Base-by-base conservation (phyloP, 2,888 invertebrate genomes). In the Hypena proboscidalis region DNA sequence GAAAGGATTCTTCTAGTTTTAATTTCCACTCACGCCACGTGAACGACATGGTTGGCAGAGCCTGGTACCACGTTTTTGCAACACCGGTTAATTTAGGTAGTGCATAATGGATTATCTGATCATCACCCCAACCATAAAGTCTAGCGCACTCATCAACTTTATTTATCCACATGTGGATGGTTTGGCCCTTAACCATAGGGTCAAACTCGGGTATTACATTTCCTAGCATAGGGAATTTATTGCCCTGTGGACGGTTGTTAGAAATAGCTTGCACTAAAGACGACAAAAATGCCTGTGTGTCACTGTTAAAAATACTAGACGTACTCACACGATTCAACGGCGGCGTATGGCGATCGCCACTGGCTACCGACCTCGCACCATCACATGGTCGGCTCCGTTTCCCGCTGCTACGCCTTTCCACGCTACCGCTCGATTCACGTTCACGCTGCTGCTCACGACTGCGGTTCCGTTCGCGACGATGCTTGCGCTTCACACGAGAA, bases 1-100 rank as follows among this genome's bases (percentile, higher is more conserved):
- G n/a, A n/a, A n/a, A n/a, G n/a, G n/a, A n/a, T n/a, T n/a, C n/a
- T n/a, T 40, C 5, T 9, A 45, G 10, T 26, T 45, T 45, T 4
- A 7, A 11, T 22, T 54, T 39, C 54, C 49, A 54, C 21, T 49
- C 54, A 2, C 13, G 4, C 54, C 54, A 54, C 0, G 48, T 34
- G 40, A 43, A 49, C 9, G 31, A 31, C 30, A 49, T 27, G 0
- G 44, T 23, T 0, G 47, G 47, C 4, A 52, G n/a, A 6, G 40
- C 21, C n/a, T 52, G 44, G 13, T 49, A 48, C 48, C 54, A 49
- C 1, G 35, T 35, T n/a, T n/a, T n/a, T n/a, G n/a, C n/a, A n/a
- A n/a, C n/a, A n/a, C n/a, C n/a, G n/a, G 6, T 35, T 35, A 34
- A 14, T 5, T 38, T 44, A 10, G 33, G 44, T 6, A 38, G 9